Evolutionary conservation across 2,113 vertebrate genomes (phyloP).

Genomic region (Ptychochromis oligacanthus): DNA sequence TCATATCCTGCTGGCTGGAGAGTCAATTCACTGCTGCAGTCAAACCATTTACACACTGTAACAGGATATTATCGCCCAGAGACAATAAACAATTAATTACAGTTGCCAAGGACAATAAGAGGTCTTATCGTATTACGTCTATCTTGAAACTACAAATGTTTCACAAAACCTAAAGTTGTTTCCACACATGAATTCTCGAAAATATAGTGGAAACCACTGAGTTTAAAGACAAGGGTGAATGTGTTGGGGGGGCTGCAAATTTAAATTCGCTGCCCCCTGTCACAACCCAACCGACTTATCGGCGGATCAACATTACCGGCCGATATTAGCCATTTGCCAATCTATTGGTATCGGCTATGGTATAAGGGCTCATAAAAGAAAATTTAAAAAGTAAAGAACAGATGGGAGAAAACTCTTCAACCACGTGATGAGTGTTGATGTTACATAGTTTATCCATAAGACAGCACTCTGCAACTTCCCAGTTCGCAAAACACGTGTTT

Average conservation of each 20-base stretch:
- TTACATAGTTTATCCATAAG: no score
- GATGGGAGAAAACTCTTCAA: no score
- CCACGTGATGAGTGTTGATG: no score
- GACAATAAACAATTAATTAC: slow-evolving; percentile 63
- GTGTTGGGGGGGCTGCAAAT: background rate
- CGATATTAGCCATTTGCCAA: background rate
- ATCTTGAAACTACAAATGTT: slow-evolving; percentile 42
- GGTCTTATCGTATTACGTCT: slow-evolving; percentile 30
- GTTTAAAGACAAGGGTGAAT: background rate
- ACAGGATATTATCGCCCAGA: slow-evolving; percentile 59
- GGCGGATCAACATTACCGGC: background rate
- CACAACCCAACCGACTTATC: background rate
- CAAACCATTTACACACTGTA: slow-evolving; percentile 38
- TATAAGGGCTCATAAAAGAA: no score
- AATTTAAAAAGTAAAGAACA: no score
- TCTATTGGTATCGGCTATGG: no score
- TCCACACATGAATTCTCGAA: background rate
- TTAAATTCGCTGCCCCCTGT: background rate
- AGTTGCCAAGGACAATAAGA: slow-evolving; percentile 31
- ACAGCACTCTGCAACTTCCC: no score
- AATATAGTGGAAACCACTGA: background rate
- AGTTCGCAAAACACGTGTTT: no score
- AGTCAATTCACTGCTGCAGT: slow-evolving; percentile 35
- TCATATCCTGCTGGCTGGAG: slow-evolving; percentile 54
- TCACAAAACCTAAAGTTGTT: background rate